These are phyloP conservation scores for Bombus confusus DNA, from an alignment of 1,140 invertebrate genomes.

Conservation along the genomic window DNA sequence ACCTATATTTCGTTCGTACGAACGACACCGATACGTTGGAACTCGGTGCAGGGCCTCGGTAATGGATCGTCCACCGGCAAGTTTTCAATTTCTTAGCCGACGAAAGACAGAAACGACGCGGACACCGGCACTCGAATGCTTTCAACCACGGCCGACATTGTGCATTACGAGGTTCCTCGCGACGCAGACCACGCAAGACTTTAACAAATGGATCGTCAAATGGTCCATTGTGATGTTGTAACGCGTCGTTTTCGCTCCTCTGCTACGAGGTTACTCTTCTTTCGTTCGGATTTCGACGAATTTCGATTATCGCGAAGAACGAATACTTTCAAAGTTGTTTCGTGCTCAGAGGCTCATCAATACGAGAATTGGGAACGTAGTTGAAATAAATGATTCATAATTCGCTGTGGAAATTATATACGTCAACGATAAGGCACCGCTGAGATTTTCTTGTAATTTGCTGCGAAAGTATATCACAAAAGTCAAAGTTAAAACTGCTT, in stretches of 20 bases:
- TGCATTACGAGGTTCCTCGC: conserved; percentile 45
- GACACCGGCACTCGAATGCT: conserved; percentile 22
- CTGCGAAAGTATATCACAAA: too few species aligned
- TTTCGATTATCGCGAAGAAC: not conserved
- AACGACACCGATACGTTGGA: conserved; percentile 19
- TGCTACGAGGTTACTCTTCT: not conserved
- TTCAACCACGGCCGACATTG: not conserved
- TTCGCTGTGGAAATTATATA: not conserved
- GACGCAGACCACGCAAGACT: conserved; percentile 18
- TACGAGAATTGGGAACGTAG: not conserved
- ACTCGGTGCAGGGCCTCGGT: conserved; percentile 1
- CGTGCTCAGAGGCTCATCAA: not conserved
- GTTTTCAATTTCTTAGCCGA: conserved; percentile 51
- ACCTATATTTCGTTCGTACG: conserved; percentile 27
- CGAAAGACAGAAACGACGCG: conserved; percentile 1
- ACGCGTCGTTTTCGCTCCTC: not conserved
- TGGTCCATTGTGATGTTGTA: conserved; percentile 20
- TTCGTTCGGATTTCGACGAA: not conserved
- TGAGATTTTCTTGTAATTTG: not conserved
- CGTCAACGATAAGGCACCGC: not conserved
- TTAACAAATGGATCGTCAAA: conserved; percentile 51
- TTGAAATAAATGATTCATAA: not conserved
- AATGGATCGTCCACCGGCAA: conserved; percentile 32
- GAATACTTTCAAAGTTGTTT: not conserved
- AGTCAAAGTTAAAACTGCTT: too few species aligned